A percentile compares a stretch with the other conserved stretches of the same genome.
Evolutionary conservation across 2,113 vertebrate species (phyloP).

Genomic region (Guaruba guarouba): DNA sequence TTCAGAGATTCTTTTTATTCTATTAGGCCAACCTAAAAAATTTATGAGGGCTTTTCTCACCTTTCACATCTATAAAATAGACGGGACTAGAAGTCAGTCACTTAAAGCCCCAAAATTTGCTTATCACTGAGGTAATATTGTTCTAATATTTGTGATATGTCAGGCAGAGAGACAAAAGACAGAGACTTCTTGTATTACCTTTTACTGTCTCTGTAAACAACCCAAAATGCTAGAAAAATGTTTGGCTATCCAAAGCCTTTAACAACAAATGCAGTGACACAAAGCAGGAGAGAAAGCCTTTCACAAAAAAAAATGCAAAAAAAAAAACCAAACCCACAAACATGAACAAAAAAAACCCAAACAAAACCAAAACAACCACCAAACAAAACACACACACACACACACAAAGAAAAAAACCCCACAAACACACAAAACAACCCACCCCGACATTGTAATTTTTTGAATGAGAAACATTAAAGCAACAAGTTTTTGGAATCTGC

Average conservation of each 20-base stretch:
- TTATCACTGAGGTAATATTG: not conserved
- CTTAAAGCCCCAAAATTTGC: not conserved
- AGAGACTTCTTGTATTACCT: not conserved
- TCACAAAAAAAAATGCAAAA: not conserved
- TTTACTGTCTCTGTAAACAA: not conserved
- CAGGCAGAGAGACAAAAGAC: not conserved
- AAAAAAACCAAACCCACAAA: no score
- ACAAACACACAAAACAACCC: rapidly evolving
- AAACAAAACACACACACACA: no score
- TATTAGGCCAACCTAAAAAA: not conserved
- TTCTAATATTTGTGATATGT: not conserved
- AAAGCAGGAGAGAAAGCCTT: not conserved
- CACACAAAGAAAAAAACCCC: not conserved
- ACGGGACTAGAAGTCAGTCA: not conserved
- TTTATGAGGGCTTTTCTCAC: not conserved
- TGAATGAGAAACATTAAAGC: not conserved
- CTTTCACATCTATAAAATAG: not conserved
- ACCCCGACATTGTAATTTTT: not conserved
- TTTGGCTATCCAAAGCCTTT: not conserved
- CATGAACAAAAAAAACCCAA: no score
- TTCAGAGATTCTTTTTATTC: not conserved
- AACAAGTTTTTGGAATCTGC: not conserved
- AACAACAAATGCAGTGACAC: not conserved
- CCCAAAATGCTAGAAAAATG: not conserved
- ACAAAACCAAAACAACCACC: not conserved